A percentile compares a stretch with the other conserved stretches of the same genome.
These are phyloP conservation scores for Disparrhopalites patrizii DNA, from an alignment of 2,888 invertebrate species.

Conservation along the genomic window DNA sequence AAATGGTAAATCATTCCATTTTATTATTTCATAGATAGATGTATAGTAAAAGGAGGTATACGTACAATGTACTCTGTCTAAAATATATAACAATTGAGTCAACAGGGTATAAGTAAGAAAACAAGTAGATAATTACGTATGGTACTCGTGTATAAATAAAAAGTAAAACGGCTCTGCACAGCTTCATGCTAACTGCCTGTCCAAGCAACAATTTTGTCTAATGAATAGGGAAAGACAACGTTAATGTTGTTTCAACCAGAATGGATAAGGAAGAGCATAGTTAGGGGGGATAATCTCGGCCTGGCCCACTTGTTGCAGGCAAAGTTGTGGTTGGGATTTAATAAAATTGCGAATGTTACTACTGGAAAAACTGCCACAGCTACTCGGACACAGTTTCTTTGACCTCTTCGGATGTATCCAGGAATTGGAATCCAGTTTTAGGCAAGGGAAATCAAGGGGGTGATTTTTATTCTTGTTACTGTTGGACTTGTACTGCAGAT, in stretches of 20 bases:
- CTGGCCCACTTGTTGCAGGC: conserved; percentile 22
- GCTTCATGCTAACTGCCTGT: no score
- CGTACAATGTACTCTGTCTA: no score
- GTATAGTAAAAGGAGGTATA: no score
- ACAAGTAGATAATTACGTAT: no score
- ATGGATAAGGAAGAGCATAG: conserved; percentile 42
- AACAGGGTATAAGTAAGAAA: no score
- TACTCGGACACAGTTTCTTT: not conserved
- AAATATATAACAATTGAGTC: no score
- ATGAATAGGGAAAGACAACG: no score
- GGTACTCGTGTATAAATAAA: no score
- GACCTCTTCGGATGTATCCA: conserved; percentile 41
- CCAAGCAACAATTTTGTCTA: no score
- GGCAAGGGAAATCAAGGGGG: conserved; percentile 40
- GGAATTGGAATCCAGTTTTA: conserved; percentile 33
- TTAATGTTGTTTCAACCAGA: conserved; percentile 46
- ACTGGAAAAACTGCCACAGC: conserved; percentile 18
- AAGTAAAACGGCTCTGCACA: no score
- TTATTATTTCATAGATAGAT: no score
- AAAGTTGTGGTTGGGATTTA: conserved; percentile 9
- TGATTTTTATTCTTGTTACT: not conserved
- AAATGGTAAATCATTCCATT: no score
- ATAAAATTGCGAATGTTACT: not conserved
- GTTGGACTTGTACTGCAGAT: conserved; percentile 14
- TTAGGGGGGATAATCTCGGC: conserved; percentile 38